Evolutionary conservation across 2,888 invertebrate species (phyloP).

Genomic region (Ischnus inquisitorius): DNA sequence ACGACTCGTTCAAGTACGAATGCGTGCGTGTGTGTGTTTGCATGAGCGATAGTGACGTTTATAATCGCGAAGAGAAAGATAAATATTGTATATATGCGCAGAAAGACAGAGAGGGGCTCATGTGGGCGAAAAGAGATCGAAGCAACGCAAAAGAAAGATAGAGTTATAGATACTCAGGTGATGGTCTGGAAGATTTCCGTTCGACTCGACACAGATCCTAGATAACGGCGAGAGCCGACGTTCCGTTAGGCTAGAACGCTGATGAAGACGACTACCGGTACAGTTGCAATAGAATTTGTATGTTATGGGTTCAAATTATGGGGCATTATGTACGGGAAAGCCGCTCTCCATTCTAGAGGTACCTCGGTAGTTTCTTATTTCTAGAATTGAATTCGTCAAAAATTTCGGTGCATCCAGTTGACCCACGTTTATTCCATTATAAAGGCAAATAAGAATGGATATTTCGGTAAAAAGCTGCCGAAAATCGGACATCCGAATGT

Average conservation of each 20-base stretch:
- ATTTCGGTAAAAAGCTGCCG: neutral
- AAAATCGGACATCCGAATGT: neutral
- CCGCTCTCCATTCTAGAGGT: neutral
- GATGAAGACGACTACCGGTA: conserved; percentile 36
- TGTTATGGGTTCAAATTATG: conserved; percentile 48
- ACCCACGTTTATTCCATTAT: neutral
- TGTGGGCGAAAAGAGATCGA: conserved; percentile 14
- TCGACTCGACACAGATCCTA: conserved; percentile 62
- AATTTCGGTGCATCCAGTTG: neutral
- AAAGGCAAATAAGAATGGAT: neutral
- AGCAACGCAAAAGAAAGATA: neutral
- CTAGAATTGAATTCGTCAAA: neutral
- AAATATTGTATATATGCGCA: conserved; percentile 26
- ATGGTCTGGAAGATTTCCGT: conserved; percentile 67
- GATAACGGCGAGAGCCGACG: conserved; percentile 65
- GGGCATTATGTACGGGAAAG: conserved; percentile 42
- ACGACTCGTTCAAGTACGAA: conserved; percentile 35
- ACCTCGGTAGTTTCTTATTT: neutral
- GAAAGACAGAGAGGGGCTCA: neutral
- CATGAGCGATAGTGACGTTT: neutral
- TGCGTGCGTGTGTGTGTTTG: conserved; percentile 18
- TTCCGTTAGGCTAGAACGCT: conserved; percentile 62
- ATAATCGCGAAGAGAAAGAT: conserved; percentile 49
- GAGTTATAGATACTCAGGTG: conserved; percentile 54
- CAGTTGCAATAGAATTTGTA: conserved; percentile 49